Conservation (phyloP, 30 jellyfish, hydroid and myxozoan genomes). For the Aurelia sp. region DNA sequence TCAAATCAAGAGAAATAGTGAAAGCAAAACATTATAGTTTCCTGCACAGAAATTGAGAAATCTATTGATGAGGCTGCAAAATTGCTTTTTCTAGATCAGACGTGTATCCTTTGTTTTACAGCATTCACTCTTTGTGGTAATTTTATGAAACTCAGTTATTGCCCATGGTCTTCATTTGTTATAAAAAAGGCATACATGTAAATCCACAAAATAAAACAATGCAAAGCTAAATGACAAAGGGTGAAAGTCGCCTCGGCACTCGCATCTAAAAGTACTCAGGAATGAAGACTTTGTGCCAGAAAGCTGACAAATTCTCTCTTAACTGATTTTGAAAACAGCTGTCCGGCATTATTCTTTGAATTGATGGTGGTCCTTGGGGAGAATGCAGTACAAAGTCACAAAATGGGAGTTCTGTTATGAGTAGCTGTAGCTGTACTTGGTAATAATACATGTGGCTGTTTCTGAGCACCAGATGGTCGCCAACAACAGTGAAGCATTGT, state of each 20-base stretch:
- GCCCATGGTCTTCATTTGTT: not conserved
- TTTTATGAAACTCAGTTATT: no score
- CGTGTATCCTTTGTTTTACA: no score
- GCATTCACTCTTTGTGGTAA: no score
- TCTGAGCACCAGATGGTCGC: constrained; percentile 45
- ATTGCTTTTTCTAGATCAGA: no score
- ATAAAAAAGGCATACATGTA: not conserved
- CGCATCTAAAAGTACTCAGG: constrained; percentile 78
- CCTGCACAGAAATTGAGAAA: no score
- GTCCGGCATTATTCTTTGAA: constrained; percentile 72
- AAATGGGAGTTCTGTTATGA: constrained; percentile 50
- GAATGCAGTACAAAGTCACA: constrained; percentile 81
- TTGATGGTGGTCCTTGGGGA: constrained; percentile 68
- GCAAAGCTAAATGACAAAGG: constrained; percentile 16
- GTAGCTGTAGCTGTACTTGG: constrained; percentile 80
- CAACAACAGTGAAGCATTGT: constrained; percentile 63
- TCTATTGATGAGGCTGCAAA: no score
- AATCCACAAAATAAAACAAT: not conserved
- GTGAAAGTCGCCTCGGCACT: constrained; percentile 76
- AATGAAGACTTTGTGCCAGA: constrained; percentile 73
- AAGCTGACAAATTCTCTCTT: constrained; percentile 8
- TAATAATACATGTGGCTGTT: constrained; percentile 48
- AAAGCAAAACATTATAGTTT: no score
- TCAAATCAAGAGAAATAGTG: no score
- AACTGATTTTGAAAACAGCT: constrained; percentile 20